Evolutionary conservation across 2,797 vertebrate genomes (phyloP).

Genomic region (Gymnoscopelus braueri): DNA sequence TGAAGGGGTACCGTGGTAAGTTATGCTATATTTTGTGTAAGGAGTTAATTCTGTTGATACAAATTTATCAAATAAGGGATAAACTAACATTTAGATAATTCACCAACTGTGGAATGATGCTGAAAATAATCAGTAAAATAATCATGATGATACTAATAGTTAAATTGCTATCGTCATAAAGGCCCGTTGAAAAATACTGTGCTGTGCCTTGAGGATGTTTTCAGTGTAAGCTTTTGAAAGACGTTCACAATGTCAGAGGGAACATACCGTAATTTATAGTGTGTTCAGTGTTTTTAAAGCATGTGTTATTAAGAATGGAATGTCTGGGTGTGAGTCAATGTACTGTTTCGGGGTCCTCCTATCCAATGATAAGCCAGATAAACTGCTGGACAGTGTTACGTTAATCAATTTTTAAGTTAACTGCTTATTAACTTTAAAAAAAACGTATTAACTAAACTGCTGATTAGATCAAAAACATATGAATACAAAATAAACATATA

Average conservation of each 20-base stretch:
- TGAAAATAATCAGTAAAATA: background rate
- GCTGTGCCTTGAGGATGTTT: no score
- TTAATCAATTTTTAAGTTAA: background rate
- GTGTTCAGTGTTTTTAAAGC: no score
- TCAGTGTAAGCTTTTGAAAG: no score
- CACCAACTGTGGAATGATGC: background rate
- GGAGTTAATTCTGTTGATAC: background rate
- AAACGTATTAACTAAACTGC: no score
- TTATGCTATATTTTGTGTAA: conserved; percentile 20
- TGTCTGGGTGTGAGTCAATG: no score
- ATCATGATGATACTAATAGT: background rate
- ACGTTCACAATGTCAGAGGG: no score
- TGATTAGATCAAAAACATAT: conserved; percentile 4
- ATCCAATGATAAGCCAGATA: conserved; percentile 2
- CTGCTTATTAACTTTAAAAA: no score
- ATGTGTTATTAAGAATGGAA: no score
- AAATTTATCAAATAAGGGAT: conserved; percentile 10
- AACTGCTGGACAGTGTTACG: background rate
- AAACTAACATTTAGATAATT: conserved; percentile 5
- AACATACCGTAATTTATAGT: no score
- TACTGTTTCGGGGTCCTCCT: no score
- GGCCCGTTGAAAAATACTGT: no score
- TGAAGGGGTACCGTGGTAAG: conserved; percentile 47
- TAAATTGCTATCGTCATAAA: background rate
- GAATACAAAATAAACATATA: background rate